phyloP scores from a whole-genome alignment of 2,113 vertebrate genomes.

The Atrichornis clamosus region DNA sequence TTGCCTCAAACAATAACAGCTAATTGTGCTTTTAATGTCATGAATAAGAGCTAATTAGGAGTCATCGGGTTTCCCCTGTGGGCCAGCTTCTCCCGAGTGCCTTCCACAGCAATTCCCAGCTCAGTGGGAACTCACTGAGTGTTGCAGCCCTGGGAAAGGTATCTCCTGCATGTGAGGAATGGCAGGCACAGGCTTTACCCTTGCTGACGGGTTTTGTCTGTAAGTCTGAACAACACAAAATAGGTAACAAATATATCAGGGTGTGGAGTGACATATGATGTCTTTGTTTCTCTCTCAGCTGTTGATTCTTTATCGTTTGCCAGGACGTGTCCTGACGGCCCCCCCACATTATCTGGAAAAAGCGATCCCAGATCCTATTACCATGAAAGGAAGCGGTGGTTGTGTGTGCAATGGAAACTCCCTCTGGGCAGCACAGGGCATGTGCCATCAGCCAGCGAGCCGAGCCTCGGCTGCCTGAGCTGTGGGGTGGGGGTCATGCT shows the following conservation, averaged over 20 bases:
- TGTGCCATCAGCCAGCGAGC: background rate
- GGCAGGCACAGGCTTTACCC: background rate
- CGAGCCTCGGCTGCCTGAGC: rapidly evolving
- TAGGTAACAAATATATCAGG: background rate
- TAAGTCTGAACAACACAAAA: background rate
- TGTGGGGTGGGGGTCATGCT: background rate
- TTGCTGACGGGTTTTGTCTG: background rate
- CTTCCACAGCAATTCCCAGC: background rate
- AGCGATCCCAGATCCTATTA: background rate
- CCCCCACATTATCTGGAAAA: background rate
- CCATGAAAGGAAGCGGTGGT: background rate
- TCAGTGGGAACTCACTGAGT: background rate
- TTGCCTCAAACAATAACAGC: background rate
- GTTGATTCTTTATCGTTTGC: background rate
- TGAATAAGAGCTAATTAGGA: slow-evolving; percentile 41
- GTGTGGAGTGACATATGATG: slow-evolving; percentile 4
- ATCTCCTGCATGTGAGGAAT: background rate
- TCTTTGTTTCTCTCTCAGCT: background rate
- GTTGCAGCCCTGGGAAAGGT: background rate
- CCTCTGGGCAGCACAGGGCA: background rate
- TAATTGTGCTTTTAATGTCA: slow-evolving; percentile 2
- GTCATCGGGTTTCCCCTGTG: background rate
- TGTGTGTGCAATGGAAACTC: background rate
- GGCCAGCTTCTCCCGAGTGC: background rate
- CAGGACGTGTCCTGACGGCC: background rate